Conservation (phyloP, 2,797 vertebrate genomes). For the Mus spretus region DNA sequence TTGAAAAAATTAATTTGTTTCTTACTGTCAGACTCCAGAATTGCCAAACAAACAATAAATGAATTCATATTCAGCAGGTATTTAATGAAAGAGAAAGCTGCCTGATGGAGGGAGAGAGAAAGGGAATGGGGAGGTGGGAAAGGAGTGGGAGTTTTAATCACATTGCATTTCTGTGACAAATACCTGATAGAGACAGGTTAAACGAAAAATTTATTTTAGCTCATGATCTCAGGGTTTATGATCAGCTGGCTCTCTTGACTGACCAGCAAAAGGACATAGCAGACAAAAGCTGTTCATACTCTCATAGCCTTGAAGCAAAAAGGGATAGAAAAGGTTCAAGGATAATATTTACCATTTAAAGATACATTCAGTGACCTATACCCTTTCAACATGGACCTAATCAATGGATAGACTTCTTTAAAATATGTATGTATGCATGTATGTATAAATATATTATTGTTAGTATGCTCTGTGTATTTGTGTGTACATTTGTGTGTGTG, state of each 20-base stretch:
- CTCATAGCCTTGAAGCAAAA: neutral
- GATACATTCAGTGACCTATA: neutral
- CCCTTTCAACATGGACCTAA: neutral
- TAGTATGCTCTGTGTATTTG: neutral
- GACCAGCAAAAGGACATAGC: neutral
- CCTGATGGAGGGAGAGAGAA: neutral
- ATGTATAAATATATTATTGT: neutral
- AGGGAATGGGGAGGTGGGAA: neutral
- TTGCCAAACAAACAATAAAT: neutral
- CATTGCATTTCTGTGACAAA: neutral
- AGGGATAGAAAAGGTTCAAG: neutral
- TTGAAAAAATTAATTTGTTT: neutral
- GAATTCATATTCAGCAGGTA: neutral
- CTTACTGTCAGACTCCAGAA: constrained; percentile 9
- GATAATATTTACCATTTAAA: neutral
- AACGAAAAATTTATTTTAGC: neutral
- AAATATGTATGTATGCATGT: neutral
- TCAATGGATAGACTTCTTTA: neutral
- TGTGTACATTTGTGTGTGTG: neutral
- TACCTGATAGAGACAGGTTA: neutral
- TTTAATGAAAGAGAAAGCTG: neutral
- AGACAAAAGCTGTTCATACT: no score
- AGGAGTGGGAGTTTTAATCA: neutral
- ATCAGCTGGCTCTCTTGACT: neutral
- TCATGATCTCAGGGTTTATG: neutral